Conservation (phyloP, 2,113 vertebrate species). For the Microtus richardsoni region DNA sequence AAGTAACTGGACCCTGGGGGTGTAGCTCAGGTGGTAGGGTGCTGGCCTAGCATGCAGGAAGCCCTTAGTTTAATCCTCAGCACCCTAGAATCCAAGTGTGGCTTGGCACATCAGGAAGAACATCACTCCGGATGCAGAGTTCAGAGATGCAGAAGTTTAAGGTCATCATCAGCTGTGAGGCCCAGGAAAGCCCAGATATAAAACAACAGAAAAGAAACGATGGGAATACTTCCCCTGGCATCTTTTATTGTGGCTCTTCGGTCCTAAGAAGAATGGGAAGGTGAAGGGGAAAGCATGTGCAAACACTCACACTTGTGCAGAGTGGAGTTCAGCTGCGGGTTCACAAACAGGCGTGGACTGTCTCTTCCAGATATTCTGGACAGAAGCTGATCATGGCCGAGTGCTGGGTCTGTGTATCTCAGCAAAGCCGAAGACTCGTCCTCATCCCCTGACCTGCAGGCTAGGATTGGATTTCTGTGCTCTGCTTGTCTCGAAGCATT, state of each 20-base stretch:
- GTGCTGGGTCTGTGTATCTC: not conserved
- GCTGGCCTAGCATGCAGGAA: not conserved
- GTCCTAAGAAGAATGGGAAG: not conserved
- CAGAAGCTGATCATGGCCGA: not conserved
- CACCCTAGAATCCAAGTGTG: not conserved
- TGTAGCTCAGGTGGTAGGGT: not conserved
- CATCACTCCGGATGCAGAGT: too few relatives aligned
- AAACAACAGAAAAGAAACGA: not conserved
- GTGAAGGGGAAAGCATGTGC: too few relatives aligned
- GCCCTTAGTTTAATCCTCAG: not conserved
- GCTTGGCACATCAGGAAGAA: not conserved
- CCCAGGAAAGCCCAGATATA: not conserved
- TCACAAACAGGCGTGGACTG: not conserved
- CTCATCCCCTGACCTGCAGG: not conserved
- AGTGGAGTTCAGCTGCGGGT: not conserved
- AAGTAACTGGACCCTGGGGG: not conserved
- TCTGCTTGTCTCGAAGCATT: not conserved
- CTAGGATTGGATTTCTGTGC: not conserved
- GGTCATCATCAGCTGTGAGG: not conserved
- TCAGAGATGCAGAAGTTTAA: not conserved
- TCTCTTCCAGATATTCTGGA: rapidly evolving
- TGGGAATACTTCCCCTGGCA: not conserved
- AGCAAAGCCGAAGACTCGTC: not conserved
- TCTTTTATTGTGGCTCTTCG: not conserved
- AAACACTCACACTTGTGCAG: not conserved